Evolutionary conservation across 2,888 invertebrate genomes (phyloP).

Genomic region (Achlya flavicornis): DNA sequence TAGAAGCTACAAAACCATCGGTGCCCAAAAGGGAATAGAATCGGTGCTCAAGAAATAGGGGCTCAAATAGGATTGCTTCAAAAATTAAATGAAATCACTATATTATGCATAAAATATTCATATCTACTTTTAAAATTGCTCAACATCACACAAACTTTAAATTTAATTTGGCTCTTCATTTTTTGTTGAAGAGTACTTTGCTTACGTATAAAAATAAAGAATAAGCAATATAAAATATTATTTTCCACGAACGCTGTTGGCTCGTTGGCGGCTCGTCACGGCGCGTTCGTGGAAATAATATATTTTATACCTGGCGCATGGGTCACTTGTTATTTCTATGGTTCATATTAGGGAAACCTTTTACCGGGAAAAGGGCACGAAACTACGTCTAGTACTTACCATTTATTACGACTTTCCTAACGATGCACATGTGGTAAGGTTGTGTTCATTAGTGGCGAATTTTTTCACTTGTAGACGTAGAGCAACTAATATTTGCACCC

Average conservation of each 20-base stretch:
- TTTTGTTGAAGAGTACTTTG: background rate
- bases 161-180: background rate
- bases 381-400: constrained; percentile 35
- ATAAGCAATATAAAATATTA: constrained; percentile 5
- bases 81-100: too few relatives aligned
- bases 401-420: constrained; percentile 29
- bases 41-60: too few relatives aligned
- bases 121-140: background rate
- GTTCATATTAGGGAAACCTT: constrained; percentile 41
- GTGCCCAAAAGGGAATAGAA: too few relatives aligned
- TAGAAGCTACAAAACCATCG: too few relatives aligned
- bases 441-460: background rate
- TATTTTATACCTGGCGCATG: constrained; percentile 36
- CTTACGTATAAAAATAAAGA: constrained; percentile 1
- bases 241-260: background rate
- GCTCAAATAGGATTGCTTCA: too few relatives aligned
- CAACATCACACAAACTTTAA: background rate
- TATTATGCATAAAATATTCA: too few relatives aligned
- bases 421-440: constrained; percentile 14
- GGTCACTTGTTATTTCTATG: constrained; percentile 36
- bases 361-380: constrained; percentile 36
- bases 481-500: background rate
- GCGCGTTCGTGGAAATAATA: constrained; percentile 13
- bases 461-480: background rate
- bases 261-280: constrained; percentile 4